Conservation (phyloP, 2,113 vertebrate species). For the Sitta europaea region DNA sequence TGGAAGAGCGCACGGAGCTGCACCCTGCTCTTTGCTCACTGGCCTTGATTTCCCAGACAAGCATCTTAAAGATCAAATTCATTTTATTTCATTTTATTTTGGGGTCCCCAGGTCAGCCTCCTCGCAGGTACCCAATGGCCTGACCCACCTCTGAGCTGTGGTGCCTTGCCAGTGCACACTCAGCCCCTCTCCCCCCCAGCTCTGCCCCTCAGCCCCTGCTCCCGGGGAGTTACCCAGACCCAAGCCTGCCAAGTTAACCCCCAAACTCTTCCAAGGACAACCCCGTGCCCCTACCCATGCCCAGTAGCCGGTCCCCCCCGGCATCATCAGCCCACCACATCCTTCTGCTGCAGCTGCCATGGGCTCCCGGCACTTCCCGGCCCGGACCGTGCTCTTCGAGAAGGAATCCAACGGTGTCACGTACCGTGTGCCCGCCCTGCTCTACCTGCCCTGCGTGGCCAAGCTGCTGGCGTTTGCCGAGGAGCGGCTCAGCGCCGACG, state of each 20-base stretch:
- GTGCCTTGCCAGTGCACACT: rapidly evolving
- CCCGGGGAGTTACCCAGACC: rapidly evolving
- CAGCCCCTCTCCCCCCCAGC: background rate
- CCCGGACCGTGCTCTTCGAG: constrained; percentile 85
- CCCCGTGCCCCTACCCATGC: rapidly evolving
- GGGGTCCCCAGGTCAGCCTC: background rate
- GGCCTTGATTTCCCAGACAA: background rate
- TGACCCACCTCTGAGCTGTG: rapidly evolving
- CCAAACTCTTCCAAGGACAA: background rate
- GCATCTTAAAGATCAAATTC: background rate
- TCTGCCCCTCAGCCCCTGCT: background rate
- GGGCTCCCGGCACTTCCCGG: constrained; percentile 78
- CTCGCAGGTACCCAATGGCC: rapidly evolving
- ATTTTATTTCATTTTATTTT: background rate
- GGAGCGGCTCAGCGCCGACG: constrained; percentile 82
- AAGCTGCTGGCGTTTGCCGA: constrained; percentile 91
- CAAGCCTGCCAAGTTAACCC: background rate
- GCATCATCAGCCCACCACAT: rapidly evolving
- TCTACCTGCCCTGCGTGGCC: constrained; percentile 74
- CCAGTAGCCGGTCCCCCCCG: rapidly evolving
- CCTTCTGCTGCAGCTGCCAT: constrained; percentile 57
- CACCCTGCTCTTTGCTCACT: background rate
- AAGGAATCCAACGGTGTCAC: constrained; percentile 85
- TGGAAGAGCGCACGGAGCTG: background rate
- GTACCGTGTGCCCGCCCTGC: constrained; percentile 86